Conservation (phyloP, 2,888 invertebrate genomes). For the Alcis repandata region DNA sequence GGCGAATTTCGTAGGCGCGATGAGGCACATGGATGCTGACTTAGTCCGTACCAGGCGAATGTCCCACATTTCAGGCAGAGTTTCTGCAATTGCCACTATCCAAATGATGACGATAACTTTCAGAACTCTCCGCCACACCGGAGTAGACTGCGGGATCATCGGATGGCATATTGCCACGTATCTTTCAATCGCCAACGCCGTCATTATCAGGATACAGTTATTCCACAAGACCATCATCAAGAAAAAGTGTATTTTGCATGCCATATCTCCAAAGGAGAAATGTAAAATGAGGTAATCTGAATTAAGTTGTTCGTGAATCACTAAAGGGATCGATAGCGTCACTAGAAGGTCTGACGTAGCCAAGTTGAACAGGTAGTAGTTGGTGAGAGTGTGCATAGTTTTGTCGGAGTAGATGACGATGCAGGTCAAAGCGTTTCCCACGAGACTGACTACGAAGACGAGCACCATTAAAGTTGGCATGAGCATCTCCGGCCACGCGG, state of each 20-base stretch:
- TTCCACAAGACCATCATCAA: conserved; percentile 65
- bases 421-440: conserved; percentile 75
- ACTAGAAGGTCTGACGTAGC: conserved; percentile 73
- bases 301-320: conserved; percentile 54
- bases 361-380: conserved; percentile 75
- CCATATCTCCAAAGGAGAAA: conserved; percentile 51
- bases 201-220: conserved; percentile 68
- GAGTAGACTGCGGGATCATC: conserved; percentile 54
- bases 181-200: conserved; percentile 67
- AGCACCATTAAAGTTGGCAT: conserved; percentile 48
- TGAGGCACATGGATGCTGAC: conserved; percentile 58
- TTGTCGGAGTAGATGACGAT: conserved; percentile 73
- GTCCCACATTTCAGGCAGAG: conserved; percentile 64
- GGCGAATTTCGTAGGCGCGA: conserved; percentile 59
- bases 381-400: conserved; percentile 76
- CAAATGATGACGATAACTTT: conserved; percentile 64
- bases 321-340: conserved; percentile 65
- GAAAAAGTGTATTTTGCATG: conserved; percentile 66
- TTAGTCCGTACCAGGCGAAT: conserved; percentile 56
- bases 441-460: conserved; percentile 61
- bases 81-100: conserved; percentile 63
- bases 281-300: conserved; percentile 49
- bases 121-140: conserved; percentile 61
- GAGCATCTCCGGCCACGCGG: conserved; percentile 48
- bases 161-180: conserved; percentile 70